phyloP scores from a whole-genome alignment of 2,888 invertebrate genomes.

The Lithophane socia region DNA sequence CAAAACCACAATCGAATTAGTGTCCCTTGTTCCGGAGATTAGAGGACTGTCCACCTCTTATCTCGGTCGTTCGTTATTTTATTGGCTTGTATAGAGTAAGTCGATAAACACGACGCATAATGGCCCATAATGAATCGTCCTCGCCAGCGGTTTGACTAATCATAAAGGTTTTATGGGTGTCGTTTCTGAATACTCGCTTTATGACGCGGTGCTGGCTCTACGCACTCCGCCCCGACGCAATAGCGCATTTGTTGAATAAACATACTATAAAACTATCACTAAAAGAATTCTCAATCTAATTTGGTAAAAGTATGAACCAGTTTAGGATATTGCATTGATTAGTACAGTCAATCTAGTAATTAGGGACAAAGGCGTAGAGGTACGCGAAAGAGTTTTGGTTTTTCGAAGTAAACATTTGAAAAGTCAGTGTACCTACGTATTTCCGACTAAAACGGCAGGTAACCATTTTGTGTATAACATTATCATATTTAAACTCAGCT shows the following conservation, averaged over 20 bases:
- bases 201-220: constrained; percentile 73
- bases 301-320: constrained; percentile 58
- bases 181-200: constrained; percentile 83
- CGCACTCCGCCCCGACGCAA: constrained; percentile 65
- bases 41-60: constrained; percentile 89
- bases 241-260: constrained; percentile 78
- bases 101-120: constrained; percentile 90
- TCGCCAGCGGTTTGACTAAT: constrained; percentile 88
- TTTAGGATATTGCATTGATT: constrained; percentile 33
- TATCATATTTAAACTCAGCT: constrained; percentile 59
- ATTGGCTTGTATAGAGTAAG: constrained; percentile 90
- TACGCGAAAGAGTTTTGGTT: constrained; percentile 26
- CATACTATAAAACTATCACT: constrained; percentile 74
- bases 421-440: constrained; percentile 11
- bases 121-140: constrained; percentile 90
- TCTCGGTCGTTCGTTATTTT: constrained; percentile 90
- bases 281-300: constrained; percentile 62
- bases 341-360: background rate
- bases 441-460: constrained; percentile 33
- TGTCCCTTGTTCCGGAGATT: constrained; percentile 91
- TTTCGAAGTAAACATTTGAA: constrained; percentile 49
- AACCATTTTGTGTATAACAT: constrained; percentile 54
- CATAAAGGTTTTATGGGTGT: constrained; percentile 89
- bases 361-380: background rate
- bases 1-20: constrained; percentile 91